Conservation (phyloP, 2,888 invertebrate species). For the Tortrix viridana region DNA sequence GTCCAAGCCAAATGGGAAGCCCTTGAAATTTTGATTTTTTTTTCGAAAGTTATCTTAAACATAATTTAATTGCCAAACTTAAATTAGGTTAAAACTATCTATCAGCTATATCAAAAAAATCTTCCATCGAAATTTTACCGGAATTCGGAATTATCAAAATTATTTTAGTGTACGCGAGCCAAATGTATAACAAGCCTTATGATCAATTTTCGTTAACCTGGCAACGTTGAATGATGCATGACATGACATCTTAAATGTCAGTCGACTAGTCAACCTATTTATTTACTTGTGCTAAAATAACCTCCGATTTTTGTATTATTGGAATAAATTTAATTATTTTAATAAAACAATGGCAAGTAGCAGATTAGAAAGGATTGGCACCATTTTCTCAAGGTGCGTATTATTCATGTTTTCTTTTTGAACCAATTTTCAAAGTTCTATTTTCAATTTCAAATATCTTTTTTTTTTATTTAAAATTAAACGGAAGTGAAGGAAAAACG, state of each 20-base stretch:
- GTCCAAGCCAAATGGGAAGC: too few relatives aligned
- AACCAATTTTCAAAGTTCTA: slow-evolving; percentile 6
- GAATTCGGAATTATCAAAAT: too few relatives aligned
- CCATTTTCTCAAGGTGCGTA: slow-evolving; percentile 87
- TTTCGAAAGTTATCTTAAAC: too few relatives aligned
- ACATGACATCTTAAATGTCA: not conserved
- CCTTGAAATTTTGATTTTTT: too few relatives aligned
- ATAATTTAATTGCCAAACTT: too few relatives aligned
- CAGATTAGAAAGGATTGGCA: slow-evolving; percentile 89
- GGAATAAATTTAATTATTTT: slow-evolving; percentile 2
- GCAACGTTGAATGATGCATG: too few relatives aligned
- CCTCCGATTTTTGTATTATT: slow-evolving; percentile 7
- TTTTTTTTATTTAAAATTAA: slow-evolving; percentile 31
- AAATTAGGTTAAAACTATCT: too few relatives aligned
- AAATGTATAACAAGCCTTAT: too few relatives aligned
- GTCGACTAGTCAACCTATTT: slow-evolving; percentile 7
- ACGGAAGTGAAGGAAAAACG: slow-evolving; percentile 8
- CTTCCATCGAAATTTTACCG: too few relatives aligned
- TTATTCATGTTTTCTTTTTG: slow-evolving; percentile 26
- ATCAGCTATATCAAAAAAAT: too few relatives aligned
- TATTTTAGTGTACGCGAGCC: too few relatives aligned
- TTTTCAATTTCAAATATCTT: slow-evolving; percentile 25
- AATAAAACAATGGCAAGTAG: slow-evolving; percentile 85
- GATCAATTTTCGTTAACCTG: too few relatives aligned
- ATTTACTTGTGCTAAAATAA: slow-evolving; percentile 15